These are phyloP conservation scores for Adelosebastes latens DNA, from an alignment of 2,797 vertebrate species.

Conservation along the genomic window DNA sequence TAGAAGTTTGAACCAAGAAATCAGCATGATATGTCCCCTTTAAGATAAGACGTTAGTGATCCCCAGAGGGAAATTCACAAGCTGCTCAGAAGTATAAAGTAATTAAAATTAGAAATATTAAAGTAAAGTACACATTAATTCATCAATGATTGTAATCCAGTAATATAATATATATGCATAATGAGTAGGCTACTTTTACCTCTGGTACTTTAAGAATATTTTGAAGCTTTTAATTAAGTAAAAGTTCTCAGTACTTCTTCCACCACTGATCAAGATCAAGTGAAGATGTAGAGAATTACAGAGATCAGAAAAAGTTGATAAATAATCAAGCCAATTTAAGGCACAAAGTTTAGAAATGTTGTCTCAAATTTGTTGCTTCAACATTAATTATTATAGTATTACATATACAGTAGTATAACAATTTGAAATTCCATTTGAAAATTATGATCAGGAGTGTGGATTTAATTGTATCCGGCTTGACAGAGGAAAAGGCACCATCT, in stretches of 20 bases:
- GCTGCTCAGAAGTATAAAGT: neutral
- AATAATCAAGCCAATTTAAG: neutral
- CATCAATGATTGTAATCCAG: neutral
- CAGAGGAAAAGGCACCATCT: neutral
- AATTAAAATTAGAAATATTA: neutral
- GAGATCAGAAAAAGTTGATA: too few relatives aligned
- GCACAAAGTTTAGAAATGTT: neutral
- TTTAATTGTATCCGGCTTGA: neutral
- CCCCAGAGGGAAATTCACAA: neutral
- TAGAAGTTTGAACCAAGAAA: too few relatives aligned
- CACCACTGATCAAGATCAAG: too few relatives aligned
- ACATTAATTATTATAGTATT: neutral
- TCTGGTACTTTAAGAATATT: too few relatives aligned
- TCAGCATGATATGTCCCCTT: too few relatives aligned
- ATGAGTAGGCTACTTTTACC: too few relatives aligned
- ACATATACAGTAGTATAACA: neutral
- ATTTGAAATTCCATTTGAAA: neutral
- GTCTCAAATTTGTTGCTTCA: neutral
- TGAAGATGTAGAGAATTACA: too few relatives aligned
- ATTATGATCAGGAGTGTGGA: neutral
- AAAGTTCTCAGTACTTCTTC: too few relatives aligned
- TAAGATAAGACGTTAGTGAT: neutral
- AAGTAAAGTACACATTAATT: neutral
- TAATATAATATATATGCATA: neutral
- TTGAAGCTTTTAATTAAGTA: accelerated